Conservation (phyloP, 1,140 invertebrate genomes). For the Drosophila melanogaster region DNA sequence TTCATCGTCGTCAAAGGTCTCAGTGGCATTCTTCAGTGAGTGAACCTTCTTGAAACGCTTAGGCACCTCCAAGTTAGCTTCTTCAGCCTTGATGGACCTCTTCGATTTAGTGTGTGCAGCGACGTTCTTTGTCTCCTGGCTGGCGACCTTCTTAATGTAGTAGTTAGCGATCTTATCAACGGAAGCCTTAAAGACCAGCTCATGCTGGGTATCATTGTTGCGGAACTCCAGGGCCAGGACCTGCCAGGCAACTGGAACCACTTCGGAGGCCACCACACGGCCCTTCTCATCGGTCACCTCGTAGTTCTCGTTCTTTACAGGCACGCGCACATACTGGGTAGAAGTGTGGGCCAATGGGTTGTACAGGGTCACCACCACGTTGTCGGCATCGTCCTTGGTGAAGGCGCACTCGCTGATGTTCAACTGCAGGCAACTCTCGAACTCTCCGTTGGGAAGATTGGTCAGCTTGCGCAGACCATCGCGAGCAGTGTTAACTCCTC, state of each 20-base stretch:
- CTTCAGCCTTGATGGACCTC: constrained; percentile 7
- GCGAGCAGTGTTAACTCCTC: constrained; percentile 46
- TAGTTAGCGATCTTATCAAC: constrained; percentile 63
- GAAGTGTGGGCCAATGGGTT: constrained; percentile 91
- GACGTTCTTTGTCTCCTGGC: neutral
- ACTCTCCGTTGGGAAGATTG: constrained; percentile 85
- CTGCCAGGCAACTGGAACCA: constrained; percentile 87
- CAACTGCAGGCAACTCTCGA: constrained; percentile 87
- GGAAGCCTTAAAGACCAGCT: constrained; percentile 88
- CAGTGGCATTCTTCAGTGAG: constrained; percentile 7
- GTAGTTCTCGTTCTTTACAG: constrained; percentile 88
- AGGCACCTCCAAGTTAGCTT: neutral
- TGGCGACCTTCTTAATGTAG: constrained; percentile 47
- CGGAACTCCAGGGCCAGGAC: constrained; percentile 88
- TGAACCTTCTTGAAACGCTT: constrained; percentile 26
- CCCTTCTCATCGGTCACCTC: constrained; percentile 87
- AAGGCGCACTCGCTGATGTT: constrained; percentile 88
- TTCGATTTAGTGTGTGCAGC: constrained; percentile 4
- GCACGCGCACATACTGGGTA: constrained; percentile 89
- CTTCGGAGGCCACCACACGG: constrained; percentile 84
- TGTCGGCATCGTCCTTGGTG: constrained; percentile 84
- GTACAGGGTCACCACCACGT: constrained; percentile 90
- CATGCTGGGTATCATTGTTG: constrained; percentile 86
- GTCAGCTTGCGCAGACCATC: constrained; percentile 68
- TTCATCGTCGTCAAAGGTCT: constrained; percentile 21